A percentile compares a stretch with the other conserved stretches of the same genome.
These are phyloP conservation scores for Rhinella marina DNA, from an alignment of 2,797 vertebrate species.

Conservation along the genomic window DNA sequence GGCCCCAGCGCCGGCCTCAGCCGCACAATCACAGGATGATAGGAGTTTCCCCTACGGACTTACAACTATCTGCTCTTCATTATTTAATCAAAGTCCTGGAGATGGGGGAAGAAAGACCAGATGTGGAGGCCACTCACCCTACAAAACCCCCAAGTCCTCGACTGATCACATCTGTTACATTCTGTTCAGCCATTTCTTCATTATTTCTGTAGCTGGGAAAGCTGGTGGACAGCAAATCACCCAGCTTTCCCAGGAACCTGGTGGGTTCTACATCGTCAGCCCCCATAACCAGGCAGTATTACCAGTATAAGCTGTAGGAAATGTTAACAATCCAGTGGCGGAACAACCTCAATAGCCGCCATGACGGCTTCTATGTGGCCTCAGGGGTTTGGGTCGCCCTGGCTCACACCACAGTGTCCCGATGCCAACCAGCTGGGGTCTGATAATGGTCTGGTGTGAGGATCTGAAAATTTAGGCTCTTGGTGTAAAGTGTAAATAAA, in stretches of 20 bases:
- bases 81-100: background rate
- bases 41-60: background rate
- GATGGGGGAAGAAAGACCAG: background rate
- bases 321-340: background rate
- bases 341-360: no score
- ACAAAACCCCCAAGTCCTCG: background rate
- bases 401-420: no score
- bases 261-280: background rate
- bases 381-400: no score
- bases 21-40: constrained; percentile 48
- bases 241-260: background rate
- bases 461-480: no score
- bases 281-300: background rate
- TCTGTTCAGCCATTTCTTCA: no score
- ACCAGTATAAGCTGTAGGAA: background rate
- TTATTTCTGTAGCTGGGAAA: background rate
- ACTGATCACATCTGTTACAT: background rate
- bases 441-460: no score
- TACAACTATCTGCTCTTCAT: constrained; percentile 1
- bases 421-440: no score
- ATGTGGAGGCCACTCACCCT: background rate
- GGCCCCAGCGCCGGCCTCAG: no score
- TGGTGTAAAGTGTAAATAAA: no score
- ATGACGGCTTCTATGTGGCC: no score
- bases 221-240: background rate